These are phyloP conservation scores for Notiomystis cincta DNA, from an alignment of 2,113 vertebrate genomes.

Conservation along the genomic window DNA sequence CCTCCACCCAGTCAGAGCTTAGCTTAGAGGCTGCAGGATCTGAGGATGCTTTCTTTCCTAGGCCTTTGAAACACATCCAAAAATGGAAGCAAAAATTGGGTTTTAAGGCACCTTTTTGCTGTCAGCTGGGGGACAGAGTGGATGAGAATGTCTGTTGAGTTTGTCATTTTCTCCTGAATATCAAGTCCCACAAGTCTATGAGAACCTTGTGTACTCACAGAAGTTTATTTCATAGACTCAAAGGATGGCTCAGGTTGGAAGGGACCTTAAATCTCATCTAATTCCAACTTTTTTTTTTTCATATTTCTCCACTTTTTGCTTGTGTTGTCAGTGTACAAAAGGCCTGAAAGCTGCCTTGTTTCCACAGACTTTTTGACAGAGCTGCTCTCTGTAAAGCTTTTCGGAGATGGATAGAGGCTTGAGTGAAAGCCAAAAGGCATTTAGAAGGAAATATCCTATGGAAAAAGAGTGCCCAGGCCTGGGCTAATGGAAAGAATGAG, in stretches of 20 bases:
- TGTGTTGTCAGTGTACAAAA: neutral
- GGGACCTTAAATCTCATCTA: neutral
- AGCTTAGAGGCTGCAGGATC: neutral
- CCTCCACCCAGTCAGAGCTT: neutral
- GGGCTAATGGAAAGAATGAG: neutral
- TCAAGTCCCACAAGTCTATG: neutral
- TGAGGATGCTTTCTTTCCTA: neutral
- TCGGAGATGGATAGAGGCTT: neutral
- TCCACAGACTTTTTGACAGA: neutral
- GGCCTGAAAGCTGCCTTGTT: neutral
- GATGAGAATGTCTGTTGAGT: neutral
- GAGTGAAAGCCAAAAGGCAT: constrained; percentile 15
- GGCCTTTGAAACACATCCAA: neutral
- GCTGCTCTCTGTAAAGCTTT: neutral
- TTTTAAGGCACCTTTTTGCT: neutral
- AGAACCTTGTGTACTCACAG: neutral
- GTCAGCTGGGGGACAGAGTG: neutral
- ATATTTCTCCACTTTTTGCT: neutral
- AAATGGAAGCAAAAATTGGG: neutral
- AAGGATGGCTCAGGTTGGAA: neutral
- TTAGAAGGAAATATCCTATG: constrained; percentile 3
- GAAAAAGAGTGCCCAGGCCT: neutral
- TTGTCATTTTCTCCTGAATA: neutral
- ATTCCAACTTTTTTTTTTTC: neutral
- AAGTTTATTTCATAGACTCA: neutral